Evolutionary conservation across 2,888 invertebrate species (phyloP), one percentile per base, ranked within the genome.

Genomic region (Taphrorychus bicolor): DNA sequence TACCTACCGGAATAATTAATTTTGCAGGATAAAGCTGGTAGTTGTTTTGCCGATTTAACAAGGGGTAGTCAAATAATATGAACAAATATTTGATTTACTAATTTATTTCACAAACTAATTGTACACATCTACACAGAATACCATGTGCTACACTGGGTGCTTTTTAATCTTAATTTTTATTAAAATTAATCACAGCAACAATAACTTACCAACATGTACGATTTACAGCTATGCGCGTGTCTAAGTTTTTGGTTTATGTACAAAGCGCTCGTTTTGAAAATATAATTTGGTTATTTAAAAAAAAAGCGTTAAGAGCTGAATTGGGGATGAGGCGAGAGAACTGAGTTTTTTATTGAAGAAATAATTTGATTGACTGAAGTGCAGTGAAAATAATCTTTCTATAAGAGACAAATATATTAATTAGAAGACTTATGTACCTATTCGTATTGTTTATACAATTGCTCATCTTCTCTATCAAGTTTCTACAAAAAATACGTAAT

Each of bases 141-240:
- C n/a, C 24, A 69, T 73, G 69, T 73, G 71, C 75, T 74, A 80
- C 78, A 76, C 77, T 74, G 76, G 76, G 76, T 76, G 74, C 72
- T 75, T 74, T 69, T 62, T 61, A 76, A 73, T 76, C 72, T 72
- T 71, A 73, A 69, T 72, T 57, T 57, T 59, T 71, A 75, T 77
- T 76, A 76, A 79, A 80, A 79, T 77, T 79, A 82, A 83, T 83
- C 83, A 83, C 83, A 83, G 83, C 82, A 82, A 83, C 81, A 81
- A 81, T 81, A 80, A 82, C 80, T 79, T 81, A 79, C 80, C 79
- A 78, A 82, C 80, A 81, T 76, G 75, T 72, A 76, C 71, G 71
- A 60, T 59, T 61, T 59, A 70, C 60, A 63, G 16, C 66, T 70
- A 69, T 49, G 45, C 19, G 32, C 21, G 64, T 60, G 48, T 60